These are phyloP conservation scores for Brachionus rotundiformis DNA, from an alignment of 1,140 invertebrate species.

Conservation along the genomic window DNA sequence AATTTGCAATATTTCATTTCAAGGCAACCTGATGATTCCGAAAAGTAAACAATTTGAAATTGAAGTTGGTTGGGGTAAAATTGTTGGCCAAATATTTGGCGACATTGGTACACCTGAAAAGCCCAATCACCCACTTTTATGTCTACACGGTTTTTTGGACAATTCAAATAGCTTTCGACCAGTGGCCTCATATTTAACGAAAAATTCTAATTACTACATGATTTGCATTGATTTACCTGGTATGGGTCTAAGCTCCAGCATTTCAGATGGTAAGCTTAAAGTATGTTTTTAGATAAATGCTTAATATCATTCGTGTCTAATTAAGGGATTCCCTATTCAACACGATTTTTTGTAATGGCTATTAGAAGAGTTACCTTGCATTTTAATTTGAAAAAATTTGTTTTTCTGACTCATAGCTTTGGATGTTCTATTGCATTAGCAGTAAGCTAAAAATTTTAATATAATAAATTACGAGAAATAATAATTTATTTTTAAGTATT, in stretches of 20 bases:
- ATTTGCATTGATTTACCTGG: slow-evolving; percentile 41
- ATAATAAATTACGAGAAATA: no score
- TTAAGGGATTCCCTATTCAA: slow-evolving; percentile 44
- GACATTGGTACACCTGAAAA: neutral
- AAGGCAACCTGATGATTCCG: slow-evolving; percentile 29
- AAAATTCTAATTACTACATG: slow-evolving; percentile 18
- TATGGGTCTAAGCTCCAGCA: slow-evolving; percentile 32
- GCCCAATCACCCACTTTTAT: slow-evolving; percentile 1
- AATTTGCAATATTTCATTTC: neutral
- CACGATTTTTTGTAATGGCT: slow-evolving; percentile 38
- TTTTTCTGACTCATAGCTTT: slow-evolving; percentile 50
- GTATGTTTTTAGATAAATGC: neutral
- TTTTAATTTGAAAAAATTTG: slow-evolving; percentile 48
- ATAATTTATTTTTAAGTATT: slow-evolving; percentile 26
- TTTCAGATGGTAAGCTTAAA: slow-evolving; percentile 24
- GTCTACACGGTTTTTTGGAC: slow-evolving; percentile 41
- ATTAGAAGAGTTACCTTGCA: slow-evolving; percentile 16
- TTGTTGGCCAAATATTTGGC: slow-evolving; percentile 45
- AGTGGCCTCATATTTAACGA: slow-evolving; percentile 23
- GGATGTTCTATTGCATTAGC: slow-evolving; percentile 36
- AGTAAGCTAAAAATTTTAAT: slow-evolving; percentile 20
- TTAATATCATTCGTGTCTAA: neutral
- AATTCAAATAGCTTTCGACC: slow-evolving; percentile 46
- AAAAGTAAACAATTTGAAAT: slow-evolving; percentile 43
- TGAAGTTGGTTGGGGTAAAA: slow-evolving; percentile 47